Evolutionary conservation across 2,113 vertebrate genomes (phyloP).

Genomic region (Anguilla rostrata): DNA sequence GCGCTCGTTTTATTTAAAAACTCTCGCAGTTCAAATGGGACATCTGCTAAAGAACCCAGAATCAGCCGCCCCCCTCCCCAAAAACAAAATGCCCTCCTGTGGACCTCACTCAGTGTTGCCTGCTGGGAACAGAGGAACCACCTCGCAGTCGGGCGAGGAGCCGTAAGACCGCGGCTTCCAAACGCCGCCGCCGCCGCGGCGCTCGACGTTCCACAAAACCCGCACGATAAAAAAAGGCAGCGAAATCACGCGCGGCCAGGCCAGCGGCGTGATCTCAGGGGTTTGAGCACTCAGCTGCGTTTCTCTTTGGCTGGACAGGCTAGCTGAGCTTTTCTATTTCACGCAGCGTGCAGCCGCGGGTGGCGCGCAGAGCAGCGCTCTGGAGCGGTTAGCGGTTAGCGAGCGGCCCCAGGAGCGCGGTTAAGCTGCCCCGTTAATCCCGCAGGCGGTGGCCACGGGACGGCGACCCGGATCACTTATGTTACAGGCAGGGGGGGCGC

Average conservation of each 20-base stretch:
- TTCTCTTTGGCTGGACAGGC: neutral
- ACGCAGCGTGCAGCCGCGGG: constrained; percentile 22
- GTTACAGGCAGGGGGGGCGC: neutral
- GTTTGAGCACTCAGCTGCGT: neutral
- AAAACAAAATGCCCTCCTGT: too few relatives aligned
- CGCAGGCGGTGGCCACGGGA: constrained; percentile 21
- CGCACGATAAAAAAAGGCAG: neutral
- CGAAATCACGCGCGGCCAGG: neutral
- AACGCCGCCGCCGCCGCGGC: too few relatives aligned
- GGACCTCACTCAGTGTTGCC: neutral
- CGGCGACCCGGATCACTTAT: constrained; percentile 11
- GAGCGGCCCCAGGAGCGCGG: constrained; percentile 43
- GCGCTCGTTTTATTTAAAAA: too few relatives aligned
- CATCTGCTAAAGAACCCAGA: neutral
- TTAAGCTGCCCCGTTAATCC: constrained; percentile 46
- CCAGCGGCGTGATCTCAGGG: neutral
- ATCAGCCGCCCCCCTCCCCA: neutral
- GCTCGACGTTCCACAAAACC: neutral
- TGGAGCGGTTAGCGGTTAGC: constrained; percentile 30
- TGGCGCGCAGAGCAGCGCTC: constrained; percentile 13
- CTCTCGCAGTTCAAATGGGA: neutral
- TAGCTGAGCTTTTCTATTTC: neutral
- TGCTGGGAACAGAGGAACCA: neutral
- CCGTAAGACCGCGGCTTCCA: neutral
- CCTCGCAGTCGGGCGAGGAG: neutral